Conservation (phyloP, 2,888 invertebrate species). For the Drosophila diplacantha region DNA sequence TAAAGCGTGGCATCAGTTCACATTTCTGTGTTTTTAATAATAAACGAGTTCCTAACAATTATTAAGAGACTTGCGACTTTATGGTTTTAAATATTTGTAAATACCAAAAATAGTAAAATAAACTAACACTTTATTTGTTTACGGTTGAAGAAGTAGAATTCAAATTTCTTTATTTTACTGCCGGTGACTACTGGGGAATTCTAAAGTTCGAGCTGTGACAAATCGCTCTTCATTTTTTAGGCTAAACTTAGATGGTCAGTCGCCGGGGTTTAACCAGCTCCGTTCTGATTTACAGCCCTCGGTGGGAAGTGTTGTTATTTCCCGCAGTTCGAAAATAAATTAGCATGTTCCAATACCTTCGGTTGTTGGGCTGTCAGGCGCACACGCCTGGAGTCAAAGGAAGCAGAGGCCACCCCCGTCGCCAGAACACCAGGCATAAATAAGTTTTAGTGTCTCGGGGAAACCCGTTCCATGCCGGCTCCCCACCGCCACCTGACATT, state of each 20-base stretch:
- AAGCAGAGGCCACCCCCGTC: constrained; percentile 33
- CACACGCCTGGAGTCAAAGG: constrained; percentile 22
- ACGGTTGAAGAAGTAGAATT: background rate
- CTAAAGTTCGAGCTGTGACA: background rate
- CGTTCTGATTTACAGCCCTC: constrained; percentile 37
- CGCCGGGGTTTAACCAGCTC: constrained; percentile 30
- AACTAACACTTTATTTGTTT: background rate
- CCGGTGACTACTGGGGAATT: constrained; percentile 8
- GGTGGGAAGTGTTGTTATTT: constrained; percentile 27
- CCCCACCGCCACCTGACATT: constrained; percentile 14
- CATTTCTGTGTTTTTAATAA: background rate
- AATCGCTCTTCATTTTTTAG: background rate
- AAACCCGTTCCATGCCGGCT: constrained; percentile 36
- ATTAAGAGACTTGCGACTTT: background rate
- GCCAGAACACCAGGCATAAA: constrained; percentile 37
- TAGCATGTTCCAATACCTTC: constrained; percentile 27
- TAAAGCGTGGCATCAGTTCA: background rate
- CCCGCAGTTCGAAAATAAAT: constrained; percentile 33
- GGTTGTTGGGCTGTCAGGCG: constrained; percentile 20
- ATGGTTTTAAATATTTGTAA: background rate
- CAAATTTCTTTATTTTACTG: background rate
- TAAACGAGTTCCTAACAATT: background rate
- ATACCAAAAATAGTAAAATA: too few relatives aligned
- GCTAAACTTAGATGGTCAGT: constrained; percentile 8
- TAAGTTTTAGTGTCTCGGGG: constrained; percentile 50